These are phyloP conservation scores for Tolypeutes matacus DNA, from an alignment of 2,797 vertebrate genomes.

Conservation along the genomic window DNA sequence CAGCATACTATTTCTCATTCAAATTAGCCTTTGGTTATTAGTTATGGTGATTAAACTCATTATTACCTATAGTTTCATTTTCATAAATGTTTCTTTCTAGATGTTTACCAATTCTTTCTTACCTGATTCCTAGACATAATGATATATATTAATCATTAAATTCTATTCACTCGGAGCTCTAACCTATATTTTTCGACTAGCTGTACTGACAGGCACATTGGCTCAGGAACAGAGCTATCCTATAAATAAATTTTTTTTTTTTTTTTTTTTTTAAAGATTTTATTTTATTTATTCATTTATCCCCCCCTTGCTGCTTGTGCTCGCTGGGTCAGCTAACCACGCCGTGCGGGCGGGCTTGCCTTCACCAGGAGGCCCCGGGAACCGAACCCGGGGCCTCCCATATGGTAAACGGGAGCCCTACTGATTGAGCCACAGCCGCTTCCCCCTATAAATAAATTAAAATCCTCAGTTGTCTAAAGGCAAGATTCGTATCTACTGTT, in stretches of 20 bases:
- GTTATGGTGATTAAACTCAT: conserved; percentile 2
- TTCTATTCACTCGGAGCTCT: not conserved
- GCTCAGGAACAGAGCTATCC: not conserved
- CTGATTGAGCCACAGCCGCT: too few species aligned
- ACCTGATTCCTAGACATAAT: not conserved
- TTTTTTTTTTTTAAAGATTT: too few species aligned
- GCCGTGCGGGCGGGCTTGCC: too few species aligned
- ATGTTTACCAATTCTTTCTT: not conserved
- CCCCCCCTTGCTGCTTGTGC: too few species aligned
- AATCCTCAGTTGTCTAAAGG: not conserved
- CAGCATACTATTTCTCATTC: not conserved
- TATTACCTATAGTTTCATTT: conserved; percentile 48
- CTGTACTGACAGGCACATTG: not conserved
- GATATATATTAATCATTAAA: not conserved
- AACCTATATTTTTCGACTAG: not conserved
- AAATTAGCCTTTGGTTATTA: not conserved
- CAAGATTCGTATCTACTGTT: not conserved
- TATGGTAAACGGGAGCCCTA: too few species aligned
- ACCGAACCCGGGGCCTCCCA: too few species aligned
- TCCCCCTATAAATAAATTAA: conserved; percentile 4
- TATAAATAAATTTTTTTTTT: conserved; percentile 16
- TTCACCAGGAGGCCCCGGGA: too few species aligned
- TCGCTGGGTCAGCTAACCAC: too few species aligned
- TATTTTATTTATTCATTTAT: too few species aligned
- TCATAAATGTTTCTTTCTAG: not conserved